phyloP scores from a whole-genome alignment of 2,888 invertebrate genomes.

The Aporophyla nigra region DNA sequence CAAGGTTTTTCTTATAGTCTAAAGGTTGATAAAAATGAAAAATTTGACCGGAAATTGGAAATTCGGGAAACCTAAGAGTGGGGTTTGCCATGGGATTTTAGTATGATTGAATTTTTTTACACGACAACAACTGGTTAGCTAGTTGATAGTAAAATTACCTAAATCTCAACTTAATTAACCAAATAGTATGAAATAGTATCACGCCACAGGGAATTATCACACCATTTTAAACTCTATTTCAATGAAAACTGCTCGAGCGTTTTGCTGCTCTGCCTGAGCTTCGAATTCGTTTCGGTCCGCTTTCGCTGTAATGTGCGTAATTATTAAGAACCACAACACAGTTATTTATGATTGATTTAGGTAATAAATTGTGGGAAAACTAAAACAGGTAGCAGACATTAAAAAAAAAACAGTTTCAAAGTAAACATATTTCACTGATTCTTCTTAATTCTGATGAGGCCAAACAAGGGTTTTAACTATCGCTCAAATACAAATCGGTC shows the following conservation, averaged over 20 bases:
- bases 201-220: not conserved
- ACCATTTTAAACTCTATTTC: slow-evolving; percentile 1
- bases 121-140: not conserved
- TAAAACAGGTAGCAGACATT: not conserved
- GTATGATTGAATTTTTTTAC: too few relatives aligned
- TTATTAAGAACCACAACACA: slow-evolving; percentile 31
- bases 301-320: not conserved
- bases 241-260: not conserved
- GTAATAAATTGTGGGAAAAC: not conserved
- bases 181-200: not conserved
- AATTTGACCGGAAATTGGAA: too few relatives aligned
- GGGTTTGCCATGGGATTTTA: too few relatives aligned
- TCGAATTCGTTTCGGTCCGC: slow-evolving; percentile 1
- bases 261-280: not conserved
- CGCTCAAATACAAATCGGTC: too few relatives aligned
- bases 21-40: too few relatives aligned
- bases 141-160: not conserved
- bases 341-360: slow-evolving; percentile 28
- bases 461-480: too few relatives aligned
- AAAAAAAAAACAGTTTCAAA: not conserved
- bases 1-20: too few relatives aligned
- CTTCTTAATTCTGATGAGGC: not conserved
- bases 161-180: too few relatives aligned
- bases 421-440: not conserved
- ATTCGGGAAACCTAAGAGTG: too few relatives aligned